A percentile compares a stretch with the other conserved stretches of the same genome.
phyloP scores from a whole-genome alignment of 2,888 invertebrate species.

The Drosophila paramelanica region DNA sequence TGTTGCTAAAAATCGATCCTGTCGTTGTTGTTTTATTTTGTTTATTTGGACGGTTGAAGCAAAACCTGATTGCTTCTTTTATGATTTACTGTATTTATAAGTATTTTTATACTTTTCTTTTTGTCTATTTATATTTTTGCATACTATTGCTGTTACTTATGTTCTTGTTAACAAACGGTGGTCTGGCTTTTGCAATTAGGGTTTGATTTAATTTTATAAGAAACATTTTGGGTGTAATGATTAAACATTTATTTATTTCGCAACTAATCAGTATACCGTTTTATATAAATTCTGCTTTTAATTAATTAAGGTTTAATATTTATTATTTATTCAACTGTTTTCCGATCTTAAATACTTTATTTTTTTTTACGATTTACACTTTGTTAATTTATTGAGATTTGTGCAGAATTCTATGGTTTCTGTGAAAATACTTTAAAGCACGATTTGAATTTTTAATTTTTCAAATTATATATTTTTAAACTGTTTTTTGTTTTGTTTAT shows the following conservation, averaged over 20 bases:
- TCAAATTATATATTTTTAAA: conserved; percentile 2
- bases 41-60: conserved; percentile 16
- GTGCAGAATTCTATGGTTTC: neutral
- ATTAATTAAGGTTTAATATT: neutral
- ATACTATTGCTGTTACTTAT: conserved; percentile 17
- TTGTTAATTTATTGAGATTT: conserved; percentile 7
- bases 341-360: neutral
- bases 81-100: conserved; percentile 4
- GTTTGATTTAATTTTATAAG: conserved; percentile 47
- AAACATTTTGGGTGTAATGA: conserved; percentile 56
- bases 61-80: conserved; percentile 22
- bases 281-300: neutral
- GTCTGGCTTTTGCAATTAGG: conserved; percentile 68
- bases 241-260: conserved; percentile 17
- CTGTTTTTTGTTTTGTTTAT: neutral
- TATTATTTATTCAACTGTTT: neutral
- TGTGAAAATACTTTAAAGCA: too few species aligned
- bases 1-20: conserved; percentile 25
- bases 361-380: neutral
- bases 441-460: neutral
- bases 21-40: conserved; percentile 1
- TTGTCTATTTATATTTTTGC: conserved; percentile 32
- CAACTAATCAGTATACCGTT: neutral
- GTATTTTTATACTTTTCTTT: neutral
- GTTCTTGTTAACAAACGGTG: conserved; percentile 58